A percentile compares a stretch with the other conserved stretches of the same genome.
phyloP scores from a whole-genome alignment of 2,888 invertebrate genomes.

The Ophioninae sp. region DNA sequence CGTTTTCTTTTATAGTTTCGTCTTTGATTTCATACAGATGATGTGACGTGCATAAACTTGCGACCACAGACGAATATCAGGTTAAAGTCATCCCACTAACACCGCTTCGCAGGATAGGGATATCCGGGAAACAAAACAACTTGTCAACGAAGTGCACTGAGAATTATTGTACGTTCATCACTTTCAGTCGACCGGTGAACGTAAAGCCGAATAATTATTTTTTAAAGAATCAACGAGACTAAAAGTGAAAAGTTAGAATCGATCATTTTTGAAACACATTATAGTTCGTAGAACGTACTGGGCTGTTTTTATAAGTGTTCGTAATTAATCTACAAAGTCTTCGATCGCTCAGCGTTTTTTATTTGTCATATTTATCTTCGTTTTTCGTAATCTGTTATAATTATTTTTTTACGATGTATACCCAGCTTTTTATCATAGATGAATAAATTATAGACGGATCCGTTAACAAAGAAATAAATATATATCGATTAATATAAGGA shows the following conservation, averaged over 20 bases:
- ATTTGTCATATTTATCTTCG: conserved; percentile 27
- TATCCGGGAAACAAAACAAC: not conserved
- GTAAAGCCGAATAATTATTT: not conserved
- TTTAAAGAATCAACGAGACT: not conserved
- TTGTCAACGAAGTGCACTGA: not conserved
- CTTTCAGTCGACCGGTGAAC: not conserved
- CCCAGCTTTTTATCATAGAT: conserved; percentile 9
- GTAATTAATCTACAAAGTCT: conserved; percentile 31
- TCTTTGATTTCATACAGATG: conserved; percentile 71
- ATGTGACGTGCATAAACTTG: conserved; percentile 73
- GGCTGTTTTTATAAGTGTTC: conserved; percentile 33
- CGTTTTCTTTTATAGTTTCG: conserved; percentile 68
- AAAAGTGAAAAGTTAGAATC: not conserved
- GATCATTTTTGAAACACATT: conserved; percentile 9
- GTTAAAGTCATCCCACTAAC: conserved; percentile 71
- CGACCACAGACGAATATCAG: conserved; percentile 71
- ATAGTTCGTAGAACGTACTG: conserved; percentile 22
- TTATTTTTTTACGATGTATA: conserved; percentile 27
- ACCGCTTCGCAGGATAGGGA: conserved; percentile 56
- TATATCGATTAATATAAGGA: conserved; percentile 40
- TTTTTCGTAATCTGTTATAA: not conserved
- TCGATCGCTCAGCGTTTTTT: conserved; percentile 32
- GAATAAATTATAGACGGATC: conserved; percentile 30
- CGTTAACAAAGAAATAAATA: conserved; percentile 22
- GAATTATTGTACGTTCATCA: conserved; percentile 5